Conservation (phyloP, 2,113 vertebrate genomes). For the Antigone vipio region DNA sequence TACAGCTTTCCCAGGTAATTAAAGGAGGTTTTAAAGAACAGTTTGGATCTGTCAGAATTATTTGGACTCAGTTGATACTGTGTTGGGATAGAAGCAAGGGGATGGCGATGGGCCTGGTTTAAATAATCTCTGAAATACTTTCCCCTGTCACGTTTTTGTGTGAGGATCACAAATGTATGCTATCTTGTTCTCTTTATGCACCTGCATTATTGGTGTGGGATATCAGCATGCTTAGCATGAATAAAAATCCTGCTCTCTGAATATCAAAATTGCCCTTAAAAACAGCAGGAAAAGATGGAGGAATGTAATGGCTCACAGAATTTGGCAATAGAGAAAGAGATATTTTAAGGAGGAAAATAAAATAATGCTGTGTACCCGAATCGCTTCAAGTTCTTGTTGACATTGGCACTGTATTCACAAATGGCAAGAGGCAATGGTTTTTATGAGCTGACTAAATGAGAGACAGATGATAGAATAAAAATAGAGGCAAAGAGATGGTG, state of each 20-base stretch:
- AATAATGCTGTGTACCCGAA: not conserved
- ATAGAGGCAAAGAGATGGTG: constrained; percentile 6
- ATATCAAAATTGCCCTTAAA: not conserved
- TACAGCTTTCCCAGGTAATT: not conserved
- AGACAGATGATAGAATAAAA: constrained; percentile 46
- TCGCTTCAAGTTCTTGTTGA: constrained; percentile 29
- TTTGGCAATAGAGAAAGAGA: not conserved
- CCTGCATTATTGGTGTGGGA: not conserved
- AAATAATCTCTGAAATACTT: not conserved
- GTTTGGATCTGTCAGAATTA: not conserved
- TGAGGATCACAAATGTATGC: not conserved
- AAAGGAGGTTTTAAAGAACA: not conserved
- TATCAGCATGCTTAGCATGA: not conserved
- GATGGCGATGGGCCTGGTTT: fast-evolving
- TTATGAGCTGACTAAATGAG: constrained; percentile 34
- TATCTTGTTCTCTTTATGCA: not conserved
- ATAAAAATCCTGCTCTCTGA: not conserved
- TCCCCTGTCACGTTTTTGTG: not conserved
- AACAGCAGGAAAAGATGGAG: not conserved
- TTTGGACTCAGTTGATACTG: not conserved
- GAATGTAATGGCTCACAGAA: not conserved
- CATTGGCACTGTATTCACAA: not conserved
- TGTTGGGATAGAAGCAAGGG: not conserved
- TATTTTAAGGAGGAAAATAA: not conserved
- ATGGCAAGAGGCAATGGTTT: not conserved